These are phyloP conservation scores for Pelmatolapia mariae DNA, from an alignment of 2,113 vertebrate species.

Conservation along the genomic window DNA sequence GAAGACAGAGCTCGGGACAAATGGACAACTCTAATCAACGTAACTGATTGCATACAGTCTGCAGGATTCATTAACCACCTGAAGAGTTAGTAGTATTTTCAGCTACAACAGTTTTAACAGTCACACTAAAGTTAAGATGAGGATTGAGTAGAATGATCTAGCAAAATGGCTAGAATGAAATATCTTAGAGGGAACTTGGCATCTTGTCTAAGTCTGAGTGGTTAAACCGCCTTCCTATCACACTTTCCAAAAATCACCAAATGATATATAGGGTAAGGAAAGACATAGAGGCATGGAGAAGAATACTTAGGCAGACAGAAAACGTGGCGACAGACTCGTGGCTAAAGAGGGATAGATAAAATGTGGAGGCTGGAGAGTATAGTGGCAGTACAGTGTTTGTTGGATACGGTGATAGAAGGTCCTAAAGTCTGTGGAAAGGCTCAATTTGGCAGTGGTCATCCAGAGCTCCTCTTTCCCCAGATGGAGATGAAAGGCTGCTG, in stretches of 20 bases:
- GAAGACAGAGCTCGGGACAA: conserved; percentile 19
- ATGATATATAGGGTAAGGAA: not conserved
- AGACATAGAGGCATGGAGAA: not conserved
- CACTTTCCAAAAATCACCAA: not conserved
- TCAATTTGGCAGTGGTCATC: not conserved
- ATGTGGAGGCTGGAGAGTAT: not conserved
- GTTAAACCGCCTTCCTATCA: not conserved
- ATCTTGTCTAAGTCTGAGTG: not conserved
- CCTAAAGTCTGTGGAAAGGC: not conserved
- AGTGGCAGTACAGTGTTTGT: not conserved
- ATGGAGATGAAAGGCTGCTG: conserved; percentile 19
- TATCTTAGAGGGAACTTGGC: not conserved
- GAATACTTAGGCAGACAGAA: not conserved
- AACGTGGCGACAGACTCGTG: not conserved
- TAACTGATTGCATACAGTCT: conserved; percentile 24
- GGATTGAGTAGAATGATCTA: conserved; percentile 10
- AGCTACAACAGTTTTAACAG: not conserved
- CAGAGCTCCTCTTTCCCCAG: not conserved
- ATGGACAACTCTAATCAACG: conserved; percentile 30
- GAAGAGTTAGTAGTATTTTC: not conserved
- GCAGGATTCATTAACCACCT: not conserved
- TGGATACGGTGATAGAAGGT: not conserved
- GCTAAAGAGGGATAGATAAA: conserved; percentile 8
- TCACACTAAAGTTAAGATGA: conserved; percentile 1
- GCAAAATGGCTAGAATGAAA: not conserved